These are phyloP conservation scores for Seladonia tumulorum DNA, from an alignment of 2,888 invertebrate species.

Conservation along the genomic window DNA sequence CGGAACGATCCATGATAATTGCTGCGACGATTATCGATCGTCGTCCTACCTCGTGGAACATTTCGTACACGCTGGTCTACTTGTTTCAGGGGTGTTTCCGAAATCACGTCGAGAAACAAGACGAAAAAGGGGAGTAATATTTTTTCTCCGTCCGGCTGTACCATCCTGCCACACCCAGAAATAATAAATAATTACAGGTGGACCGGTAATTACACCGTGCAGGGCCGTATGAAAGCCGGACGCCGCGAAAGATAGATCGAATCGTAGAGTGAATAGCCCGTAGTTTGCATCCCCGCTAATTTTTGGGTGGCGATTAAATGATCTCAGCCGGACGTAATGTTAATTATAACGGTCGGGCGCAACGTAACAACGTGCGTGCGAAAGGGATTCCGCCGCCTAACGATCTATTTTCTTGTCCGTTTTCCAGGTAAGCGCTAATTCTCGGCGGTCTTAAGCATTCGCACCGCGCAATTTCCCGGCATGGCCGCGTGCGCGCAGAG, in stretches of 20 bases:
- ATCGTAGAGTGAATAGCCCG: background rate
- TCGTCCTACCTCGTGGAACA: background rate
- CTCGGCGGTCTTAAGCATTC: slow-evolving; percentile 59
- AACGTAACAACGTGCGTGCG: slow-evolving; percentile 1
- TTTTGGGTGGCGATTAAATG: background rate
- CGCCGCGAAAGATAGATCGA: background rate
- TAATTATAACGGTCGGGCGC: background rate
- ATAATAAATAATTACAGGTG: background rate
- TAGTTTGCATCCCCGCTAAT: background rate
- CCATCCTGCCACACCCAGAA: background rate
- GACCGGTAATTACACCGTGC: background rate
- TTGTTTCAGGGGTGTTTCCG: too few species aligned
- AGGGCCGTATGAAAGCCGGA: background rate
- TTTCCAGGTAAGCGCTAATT: slow-evolving; percentile 75
- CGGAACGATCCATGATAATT: slow-evolving; percentile 20
- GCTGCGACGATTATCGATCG: background rate
- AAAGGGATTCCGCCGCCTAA: slow-evolving; percentile 50
- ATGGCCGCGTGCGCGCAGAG: background rate
- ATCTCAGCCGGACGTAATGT: background rate
- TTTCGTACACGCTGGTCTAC: too few species aligned
- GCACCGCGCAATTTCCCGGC: slow-evolving; percentile 45
- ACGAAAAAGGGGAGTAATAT: too few species aligned
- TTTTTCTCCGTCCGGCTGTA: background rate
- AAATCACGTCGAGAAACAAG: too few species aligned
- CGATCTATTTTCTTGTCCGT: slow-evolving; percentile 57